These are phyloP conservation scores for Brachionus rubens DNA, from an alignment of 1,140 invertebrate species.

Conservation along the genomic window DNA sequence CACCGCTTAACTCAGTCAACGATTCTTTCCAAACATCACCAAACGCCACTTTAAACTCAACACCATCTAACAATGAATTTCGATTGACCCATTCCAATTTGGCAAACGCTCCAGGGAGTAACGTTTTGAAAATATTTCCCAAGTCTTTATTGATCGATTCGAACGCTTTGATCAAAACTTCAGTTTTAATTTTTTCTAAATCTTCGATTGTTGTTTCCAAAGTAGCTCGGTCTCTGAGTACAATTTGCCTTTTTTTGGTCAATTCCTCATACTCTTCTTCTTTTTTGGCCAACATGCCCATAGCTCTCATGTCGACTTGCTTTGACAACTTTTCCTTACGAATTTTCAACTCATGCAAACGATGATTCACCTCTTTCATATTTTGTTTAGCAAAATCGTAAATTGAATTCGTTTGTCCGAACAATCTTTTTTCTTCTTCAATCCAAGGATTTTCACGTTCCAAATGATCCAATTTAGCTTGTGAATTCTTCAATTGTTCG, in stretches of 20 bases:
- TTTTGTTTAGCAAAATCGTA: conserved; percentile 65
- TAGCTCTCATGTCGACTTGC: conserved; percentile 78
- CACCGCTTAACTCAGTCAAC: conserved; percentile 88
- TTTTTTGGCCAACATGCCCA: conserved; percentile 77
- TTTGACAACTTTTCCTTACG: conserved; percentile 71
- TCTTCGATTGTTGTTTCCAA: conserved; percentile 78
- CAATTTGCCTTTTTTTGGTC: conserved; percentile 74
- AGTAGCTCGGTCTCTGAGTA: conserved; percentile 77
- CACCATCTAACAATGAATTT: conserved; percentile 61
- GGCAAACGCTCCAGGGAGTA: conserved; percentile 83
- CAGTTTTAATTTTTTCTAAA: conserved; percentile 82
- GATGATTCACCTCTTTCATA: conserved; percentile 65
- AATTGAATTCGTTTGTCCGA: conserved; percentile 68
- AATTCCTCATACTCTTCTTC: conserved; percentile 81
- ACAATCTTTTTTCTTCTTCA: conserved; percentile 71
- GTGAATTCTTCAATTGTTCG: conserved; percentile 14
- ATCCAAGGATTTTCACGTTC: conserved; percentile 67
- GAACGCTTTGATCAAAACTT: conserved; percentile 75
- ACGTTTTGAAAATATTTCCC: conserved; percentile 86
- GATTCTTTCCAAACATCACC: conserved; percentile 93
- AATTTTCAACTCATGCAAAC: conserved; percentile 67
- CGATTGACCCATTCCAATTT: conserved; percentile 72
- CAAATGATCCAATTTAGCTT: not conserved
- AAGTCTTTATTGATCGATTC: conserved; percentile 76
- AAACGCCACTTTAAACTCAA: conserved; percentile 89